These are phyloP conservation scores for Cylas formicarius DNA, from an alignment of 1,140 invertebrate genomes.

Conservation along the genomic window DNA sequence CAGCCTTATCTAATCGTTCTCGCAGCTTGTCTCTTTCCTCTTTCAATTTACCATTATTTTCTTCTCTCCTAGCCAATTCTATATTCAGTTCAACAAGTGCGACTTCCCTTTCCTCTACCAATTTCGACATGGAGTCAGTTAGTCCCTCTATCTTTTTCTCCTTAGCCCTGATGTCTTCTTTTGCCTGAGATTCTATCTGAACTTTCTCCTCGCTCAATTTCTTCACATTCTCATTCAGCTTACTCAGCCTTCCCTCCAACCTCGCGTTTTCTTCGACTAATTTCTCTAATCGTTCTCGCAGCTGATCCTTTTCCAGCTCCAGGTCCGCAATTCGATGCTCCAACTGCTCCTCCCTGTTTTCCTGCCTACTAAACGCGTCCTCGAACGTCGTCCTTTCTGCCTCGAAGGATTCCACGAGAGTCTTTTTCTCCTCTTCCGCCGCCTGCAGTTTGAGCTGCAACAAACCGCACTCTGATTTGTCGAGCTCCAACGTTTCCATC, in stretches of 20 bases:
- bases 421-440: slow-evolving; percentile 24
- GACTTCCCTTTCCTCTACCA: too few relatives aligned
- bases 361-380: slow-evolving; percentile 13
- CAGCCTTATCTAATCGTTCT: not conserved
- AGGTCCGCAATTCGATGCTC: slow-evolving; percentile 15
- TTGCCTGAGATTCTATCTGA: not conserved
- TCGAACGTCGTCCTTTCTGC: slow-evolving; percentile 16
- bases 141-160: not conserved
- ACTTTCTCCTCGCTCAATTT: not conserved
- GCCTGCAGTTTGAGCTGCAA: slow-evolving; percentile 31
- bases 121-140: not conserved
- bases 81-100: too few relatives aligned
- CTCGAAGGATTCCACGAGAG: slow-evolving; percentile 18
- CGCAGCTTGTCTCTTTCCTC: too few relatives aligned
- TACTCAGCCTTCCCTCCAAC: too few relatives aligned
- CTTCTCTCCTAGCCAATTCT: too few relatives aligned
- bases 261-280: too few relatives aligned
- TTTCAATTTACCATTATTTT: too few relatives aligned
- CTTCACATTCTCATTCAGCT: slow-evolving; percentile 3
- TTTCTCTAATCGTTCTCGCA: too few relatives aligned
- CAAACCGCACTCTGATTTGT: slow-evolving; percentile 31
- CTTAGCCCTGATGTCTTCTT: not conserved
- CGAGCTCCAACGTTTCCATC: slow-evolving; percentile 30
- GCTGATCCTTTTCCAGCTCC: too few relatives aligned
- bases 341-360: slow-evolving; percentile 18